phyloP scores from a whole-genome alignment of 2,797 vertebrate species.

The Mionectes olivaceus region DNA sequence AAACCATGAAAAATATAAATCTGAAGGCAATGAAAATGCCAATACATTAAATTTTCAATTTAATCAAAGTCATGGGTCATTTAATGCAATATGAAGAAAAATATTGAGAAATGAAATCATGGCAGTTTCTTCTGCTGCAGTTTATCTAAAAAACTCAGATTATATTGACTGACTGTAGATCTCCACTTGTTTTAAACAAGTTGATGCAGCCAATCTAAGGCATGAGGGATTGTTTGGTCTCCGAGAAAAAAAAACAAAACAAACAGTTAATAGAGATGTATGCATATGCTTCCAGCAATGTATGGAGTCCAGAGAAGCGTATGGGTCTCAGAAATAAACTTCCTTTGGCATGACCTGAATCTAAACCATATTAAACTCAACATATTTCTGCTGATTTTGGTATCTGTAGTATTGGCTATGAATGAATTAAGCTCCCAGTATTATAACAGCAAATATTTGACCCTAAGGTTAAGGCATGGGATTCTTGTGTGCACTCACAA shows the following conservation, averaged over 20 bases:
- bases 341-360: background rate
- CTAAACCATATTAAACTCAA: background rate
- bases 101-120: conserved; percentile 3
- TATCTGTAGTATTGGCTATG: background rate
- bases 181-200: background rate
- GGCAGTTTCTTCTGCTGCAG: background rate
- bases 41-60: conserved; percentile 62
- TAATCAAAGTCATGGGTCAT: conserved; percentile 56
- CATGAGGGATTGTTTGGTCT: background rate
- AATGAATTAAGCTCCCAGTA: background rate
- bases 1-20: conserved; percentile 44
- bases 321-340: background rate
- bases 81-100: conserved; percentile 58
- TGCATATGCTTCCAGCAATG: background rate
- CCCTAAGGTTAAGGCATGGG: background rate
- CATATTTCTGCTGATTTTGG: background rate
- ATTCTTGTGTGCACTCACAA: background rate
- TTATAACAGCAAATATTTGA: background rate
- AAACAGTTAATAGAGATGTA: background rate
- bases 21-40: conserved; percentile 5
- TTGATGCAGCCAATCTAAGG: background rate
- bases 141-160: background rate
- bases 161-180: background rate
- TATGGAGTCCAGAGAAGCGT: background rate
- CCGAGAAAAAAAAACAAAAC: background rate